Conservation (phyloP, 2,888 invertebrate genomes). For the Zaprionus lineosus region DNA sequence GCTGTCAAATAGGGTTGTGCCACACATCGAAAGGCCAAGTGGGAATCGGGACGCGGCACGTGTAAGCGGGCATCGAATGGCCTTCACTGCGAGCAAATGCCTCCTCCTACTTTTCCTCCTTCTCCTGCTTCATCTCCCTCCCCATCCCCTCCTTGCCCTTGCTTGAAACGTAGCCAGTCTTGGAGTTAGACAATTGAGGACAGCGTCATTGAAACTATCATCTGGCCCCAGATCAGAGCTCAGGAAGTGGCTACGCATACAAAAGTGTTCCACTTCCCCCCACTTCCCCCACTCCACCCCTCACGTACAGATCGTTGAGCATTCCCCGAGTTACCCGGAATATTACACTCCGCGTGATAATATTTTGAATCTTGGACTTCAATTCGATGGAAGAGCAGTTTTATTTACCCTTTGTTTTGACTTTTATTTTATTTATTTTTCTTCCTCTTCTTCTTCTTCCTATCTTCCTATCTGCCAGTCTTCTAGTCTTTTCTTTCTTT, state of each 20-base stretch:
- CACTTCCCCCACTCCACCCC: too few species aligned
- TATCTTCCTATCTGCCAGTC: too few species aligned
- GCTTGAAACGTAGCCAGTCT: too few species aligned
- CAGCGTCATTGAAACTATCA: neutral
- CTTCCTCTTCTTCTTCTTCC: neutral
- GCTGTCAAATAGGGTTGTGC: conserved; percentile 16
- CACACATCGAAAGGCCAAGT: neutral
- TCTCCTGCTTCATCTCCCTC: too few species aligned
- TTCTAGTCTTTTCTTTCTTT: neutral
- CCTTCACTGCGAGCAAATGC: conserved; percentile 21
- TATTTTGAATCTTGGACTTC: neutral
- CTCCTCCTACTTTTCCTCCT: neutral
- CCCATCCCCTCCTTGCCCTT: neutral
- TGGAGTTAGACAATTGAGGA: neutral
- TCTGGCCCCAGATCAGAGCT: neutral
- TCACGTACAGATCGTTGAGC: too few species aligned
- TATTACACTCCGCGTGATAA: too few species aligned
- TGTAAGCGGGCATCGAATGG: conserved; percentile 19
- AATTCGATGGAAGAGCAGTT: too few species aligned
- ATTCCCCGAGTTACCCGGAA: too few species aligned
- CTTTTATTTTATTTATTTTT: too few species aligned
- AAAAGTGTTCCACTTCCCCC: too few species aligned
- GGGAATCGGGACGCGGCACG: conserved; percentile 15
- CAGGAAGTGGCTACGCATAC: too few species aligned
- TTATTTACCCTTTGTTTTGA: too few species aligned